phyloP scores from a whole-genome alignment of 2,113 vertebrate genomes.

The Pseudopipra pipra region DNA sequence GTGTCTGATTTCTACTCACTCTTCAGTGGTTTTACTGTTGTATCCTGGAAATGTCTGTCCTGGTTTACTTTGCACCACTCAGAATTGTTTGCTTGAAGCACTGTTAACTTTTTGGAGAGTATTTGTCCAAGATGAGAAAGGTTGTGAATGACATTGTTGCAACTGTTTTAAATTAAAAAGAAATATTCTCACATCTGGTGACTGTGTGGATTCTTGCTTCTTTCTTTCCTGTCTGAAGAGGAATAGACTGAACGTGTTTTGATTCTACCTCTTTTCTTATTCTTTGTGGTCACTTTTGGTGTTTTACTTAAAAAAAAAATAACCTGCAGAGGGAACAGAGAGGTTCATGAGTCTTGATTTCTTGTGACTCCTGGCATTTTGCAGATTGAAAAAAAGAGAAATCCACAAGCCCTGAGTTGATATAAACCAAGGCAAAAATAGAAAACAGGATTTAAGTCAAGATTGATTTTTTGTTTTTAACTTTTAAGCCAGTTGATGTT shows the following conservation, averaged over 20 bases:
- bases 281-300: neutral
- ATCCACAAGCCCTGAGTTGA: neutral
- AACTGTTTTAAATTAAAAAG: slow-evolving; percentile 81
- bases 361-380: neutral
- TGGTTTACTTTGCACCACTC: slow-evolving; percentile 67
- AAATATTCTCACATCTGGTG: slow-evolving; percentile 69
- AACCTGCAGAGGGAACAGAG: neutral
- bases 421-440: neutral
- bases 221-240: neutral
- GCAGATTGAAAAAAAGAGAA: neutral
- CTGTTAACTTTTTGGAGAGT: slow-evolving; percentile 61
- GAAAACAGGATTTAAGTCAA: neutral
- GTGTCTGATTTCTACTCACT: neutral
- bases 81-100: slow-evolving; percentile 58
- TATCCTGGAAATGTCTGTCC: slow-evolving; percentile 53
- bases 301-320: neutral
- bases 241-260: neutral
- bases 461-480: neutral
- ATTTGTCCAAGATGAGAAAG: slow-evolving; percentile 66
- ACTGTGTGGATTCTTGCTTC: slow-evolving; percentile 35
- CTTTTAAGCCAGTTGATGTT: neutral
- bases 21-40: slow-evolving; percentile 26
- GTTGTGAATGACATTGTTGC: slow-evolving; percentile 72
- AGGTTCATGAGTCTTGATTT: neutral
- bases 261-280: neutral